Conservation (phyloP, 2,888 invertebrate genomes). For the Phytoseiulus persimilis region DNA sequence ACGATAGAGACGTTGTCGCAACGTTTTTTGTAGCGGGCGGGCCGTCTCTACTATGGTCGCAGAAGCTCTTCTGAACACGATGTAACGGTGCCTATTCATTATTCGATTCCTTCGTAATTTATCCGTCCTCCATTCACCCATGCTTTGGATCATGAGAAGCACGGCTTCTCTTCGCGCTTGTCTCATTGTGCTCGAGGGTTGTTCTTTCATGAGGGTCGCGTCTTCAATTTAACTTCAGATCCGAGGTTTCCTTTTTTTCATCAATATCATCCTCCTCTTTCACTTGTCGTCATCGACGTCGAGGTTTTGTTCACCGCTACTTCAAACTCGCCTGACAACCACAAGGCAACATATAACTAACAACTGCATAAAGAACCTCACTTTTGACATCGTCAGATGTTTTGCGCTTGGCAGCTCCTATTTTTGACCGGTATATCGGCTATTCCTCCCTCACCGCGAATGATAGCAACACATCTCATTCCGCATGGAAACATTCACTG, state of each 20-base stretch:
- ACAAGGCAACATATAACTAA: not conserved
- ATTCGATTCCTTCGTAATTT: not conserved
- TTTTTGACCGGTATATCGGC: not conserved
- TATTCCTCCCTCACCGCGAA: not conserved
- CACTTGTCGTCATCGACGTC: not conserved
- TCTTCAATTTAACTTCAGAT: not conserved
- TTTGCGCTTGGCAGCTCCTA: not conserved
- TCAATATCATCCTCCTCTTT: not conserved
- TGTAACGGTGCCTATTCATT: not conserved
- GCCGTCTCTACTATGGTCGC: not conserved
- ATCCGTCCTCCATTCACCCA: not conserved
- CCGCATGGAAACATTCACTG: not conserved
- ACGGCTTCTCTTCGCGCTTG: not conserved
- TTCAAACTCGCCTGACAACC: not conserved
- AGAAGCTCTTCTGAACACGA: not conserved
- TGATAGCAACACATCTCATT: not conserved
- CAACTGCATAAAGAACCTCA: not conserved
- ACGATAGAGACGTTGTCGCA: not conserved
- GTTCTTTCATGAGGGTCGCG: not conserved
- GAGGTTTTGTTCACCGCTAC: not conserved
- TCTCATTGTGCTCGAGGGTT: not conserved
- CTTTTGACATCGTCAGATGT: conserved; percentile 5
- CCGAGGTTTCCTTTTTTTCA: not conserved
- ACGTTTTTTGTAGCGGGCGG: not conserved
- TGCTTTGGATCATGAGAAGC: not conserved